Evolutionary conservation across 2,113 vertebrate species (phyloP), one percentile per base, ranked within the genome.

Genomic region (Brachyistius frenatus): DNA sequence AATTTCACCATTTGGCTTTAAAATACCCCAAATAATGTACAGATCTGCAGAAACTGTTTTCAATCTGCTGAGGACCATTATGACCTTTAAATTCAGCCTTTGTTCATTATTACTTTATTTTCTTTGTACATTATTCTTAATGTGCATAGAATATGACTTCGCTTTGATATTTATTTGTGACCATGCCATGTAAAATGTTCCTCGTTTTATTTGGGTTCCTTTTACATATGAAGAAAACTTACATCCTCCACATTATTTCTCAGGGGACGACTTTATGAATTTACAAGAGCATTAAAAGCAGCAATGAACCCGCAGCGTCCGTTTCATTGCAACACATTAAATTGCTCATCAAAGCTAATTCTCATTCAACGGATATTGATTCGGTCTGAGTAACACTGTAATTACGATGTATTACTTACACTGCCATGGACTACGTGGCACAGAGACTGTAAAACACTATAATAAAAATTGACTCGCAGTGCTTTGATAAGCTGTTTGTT

Each of bases 351-450:
- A 64, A 77, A 77, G 62, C 73, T 70, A 44, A 74, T 84, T 67
- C 56, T 58, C 52, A 74, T 71, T 84, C 74, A 66, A 9, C 53
- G 75, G 67, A 65, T 79, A 90, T 82, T 65, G 80, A 86, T 80
- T 71, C n/a, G 69, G 63, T 39, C 63, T 13, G 55, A 78, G 78
- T 61, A 39, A 66, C 62, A 68, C 57, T 56, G 66, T 79, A 77
- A 85, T 85, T 77, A 78, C 32, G 49, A 60, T 23, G 3, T 37
- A 75, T 85, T 55, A 65, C 52, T 68, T 52, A n/a, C 58, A 31
- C 32, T 30, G 62, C 16, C 63, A 64, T 73, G 50, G 64, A 72
- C 54, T 50, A 68, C 3, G 39, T 30, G 49, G 52, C 65, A 14
- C 46, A 8, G 11, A 31, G 39, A 57, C 44, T 53, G 36, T 79